Evolutionary conservation across 1,140 invertebrate genomes (phyloP), one percentile per base, ranked within the genome.

Genomic region (Eueides isabella): DNA sequence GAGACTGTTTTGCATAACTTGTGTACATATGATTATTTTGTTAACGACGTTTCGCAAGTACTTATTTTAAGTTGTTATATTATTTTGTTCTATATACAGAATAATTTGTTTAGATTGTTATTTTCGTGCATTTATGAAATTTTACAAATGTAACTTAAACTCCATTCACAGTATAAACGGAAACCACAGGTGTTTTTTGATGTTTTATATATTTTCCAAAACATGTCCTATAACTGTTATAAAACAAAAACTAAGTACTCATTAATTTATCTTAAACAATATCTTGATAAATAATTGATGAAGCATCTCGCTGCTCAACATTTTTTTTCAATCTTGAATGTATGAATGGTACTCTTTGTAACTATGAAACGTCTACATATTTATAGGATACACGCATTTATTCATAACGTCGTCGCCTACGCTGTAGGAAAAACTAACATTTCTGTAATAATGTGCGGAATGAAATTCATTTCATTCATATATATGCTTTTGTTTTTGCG

Each of bases 281-380:
- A 5, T 2, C 7, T 19, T 55, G 12, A 55, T 55, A 26, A 55
- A 55, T 55, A 55, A 55, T 55, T 55, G 23, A 55, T 55, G 23
- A 55, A 55, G 12, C 48, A 26, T 26, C 48, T n/a, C 5, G 7
- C 12, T 55, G 19, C 48, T 55, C 48, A 26, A 55, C 2, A 55
- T 12, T 61, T 62, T 70, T 44, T 30, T 44, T 7, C 44, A 48
- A 61, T 62, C 16, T 41, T 62, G 26, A n/a, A 70, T 62, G 61
- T 28, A 70, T 61, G 29, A 55, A 55, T 66, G 71, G 44, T 67
- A 23, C 26, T 48, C 68, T 55, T 65, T 28, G 14, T 31, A 28
- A 38, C 28, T 72, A 75, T 55, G 70, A 70, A 64, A 33, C 63
- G 31, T 71, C 73, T 71, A 76, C 41, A 73, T 76, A 77, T 77